Percentiles rank a stretch among this genome's conserved stretches.
phyloP scores from a whole-genome alignment of 2,113 vertebrate species.

The Ceratotherium simum region DNA sequence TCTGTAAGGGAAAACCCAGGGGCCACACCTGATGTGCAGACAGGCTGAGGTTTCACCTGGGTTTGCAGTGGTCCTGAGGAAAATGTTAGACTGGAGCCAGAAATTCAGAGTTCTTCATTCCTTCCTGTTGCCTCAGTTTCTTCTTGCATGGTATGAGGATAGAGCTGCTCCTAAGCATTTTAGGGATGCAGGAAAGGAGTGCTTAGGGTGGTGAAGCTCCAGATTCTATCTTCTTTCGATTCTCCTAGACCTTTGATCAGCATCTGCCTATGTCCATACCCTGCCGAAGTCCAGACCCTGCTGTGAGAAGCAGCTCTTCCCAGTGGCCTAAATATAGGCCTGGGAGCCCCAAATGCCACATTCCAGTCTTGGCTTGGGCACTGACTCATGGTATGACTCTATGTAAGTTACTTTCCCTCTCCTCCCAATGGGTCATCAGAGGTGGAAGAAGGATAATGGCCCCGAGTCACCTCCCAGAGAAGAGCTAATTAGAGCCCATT shows the following conservation, averaged over 20 bases:
- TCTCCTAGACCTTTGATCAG: neutral
- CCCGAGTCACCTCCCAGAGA: conserved; percentile 76
- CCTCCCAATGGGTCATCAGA: conserved; percentile 62
- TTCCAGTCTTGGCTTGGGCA: conserved; percentile 65
- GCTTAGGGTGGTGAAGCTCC: neutral
- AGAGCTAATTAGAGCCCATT: conserved; percentile 65
- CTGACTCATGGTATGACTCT: conserved; percentile 77
- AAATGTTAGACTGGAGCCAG: neutral
- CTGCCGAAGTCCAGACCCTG: neutral
- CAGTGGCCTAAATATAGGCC: conserved; percentile 59
- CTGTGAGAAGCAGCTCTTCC: conserved; percentile 31
- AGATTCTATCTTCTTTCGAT: conserved; percentile 12
- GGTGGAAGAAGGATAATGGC: conserved; percentile 63
- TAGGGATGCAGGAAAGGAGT: neutral
- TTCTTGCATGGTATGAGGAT: neutral
- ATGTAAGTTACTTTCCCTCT: conserved; percentile 72
- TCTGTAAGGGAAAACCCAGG: neutral
- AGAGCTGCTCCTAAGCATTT: neutral
- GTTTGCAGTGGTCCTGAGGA: neutral
- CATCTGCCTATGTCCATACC: neutral
- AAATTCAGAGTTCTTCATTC: neutral
- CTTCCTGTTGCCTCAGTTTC: conserved; percentile 23
- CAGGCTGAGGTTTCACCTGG: neutral
- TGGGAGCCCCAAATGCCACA: conserved; percentile 63
- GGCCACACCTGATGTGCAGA: neutral